These are phyloP conservation scores for Pelodytes ibericus DNA, from an alignment of 2,797 vertebrate genomes.

Conservation along the genomic window DNA sequence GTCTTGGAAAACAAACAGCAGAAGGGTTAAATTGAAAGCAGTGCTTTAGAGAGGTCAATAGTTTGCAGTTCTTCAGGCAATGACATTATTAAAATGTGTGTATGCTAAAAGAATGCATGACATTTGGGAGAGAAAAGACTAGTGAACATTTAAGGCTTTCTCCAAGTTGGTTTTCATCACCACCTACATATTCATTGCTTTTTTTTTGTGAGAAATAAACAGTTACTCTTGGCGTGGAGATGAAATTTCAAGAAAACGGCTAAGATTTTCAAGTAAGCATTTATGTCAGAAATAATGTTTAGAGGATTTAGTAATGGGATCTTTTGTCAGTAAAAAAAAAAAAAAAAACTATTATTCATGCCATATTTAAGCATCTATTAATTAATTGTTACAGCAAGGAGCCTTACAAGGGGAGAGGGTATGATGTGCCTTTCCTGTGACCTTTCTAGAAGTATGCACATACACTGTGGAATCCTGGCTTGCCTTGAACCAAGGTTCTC, in stretches of 20 bases:
- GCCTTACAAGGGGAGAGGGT: no score
- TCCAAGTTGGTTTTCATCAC: slow-evolving; percentile 44
- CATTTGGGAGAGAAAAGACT: slow-evolving; percentile 48
- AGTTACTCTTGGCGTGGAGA: background rate
- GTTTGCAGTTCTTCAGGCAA: slow-evolving; percentile 49
- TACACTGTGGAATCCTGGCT: no score
- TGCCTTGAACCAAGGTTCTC: no score
- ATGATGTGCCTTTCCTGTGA: no score
- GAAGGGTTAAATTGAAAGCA: slow-evolving; percentile 49
- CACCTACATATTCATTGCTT: slow-evolving; percentile 28
- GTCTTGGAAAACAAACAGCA: slow-evolving; percentile 14
- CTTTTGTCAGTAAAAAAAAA: no score
- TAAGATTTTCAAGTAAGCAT: no score
- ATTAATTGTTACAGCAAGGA: no score
- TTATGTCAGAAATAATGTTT: no score
- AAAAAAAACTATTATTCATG: no score
- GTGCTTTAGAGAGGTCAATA: slow-evolving; percentile 44
- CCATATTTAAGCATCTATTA: no score
- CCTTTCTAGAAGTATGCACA: no score
- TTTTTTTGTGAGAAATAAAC: slow-evolving; percentile 1
- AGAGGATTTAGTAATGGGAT: no score
- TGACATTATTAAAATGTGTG: slow-evolving; percentile 49
- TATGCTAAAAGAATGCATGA: slow-evolving; percentile 46
- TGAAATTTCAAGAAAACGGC: background rate
- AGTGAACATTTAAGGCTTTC: slow-evolving; percentile 44